Base-by-base conservation (phyloP, 2,888 invertebrate species). In the Craniophora ligustri region DNA sequence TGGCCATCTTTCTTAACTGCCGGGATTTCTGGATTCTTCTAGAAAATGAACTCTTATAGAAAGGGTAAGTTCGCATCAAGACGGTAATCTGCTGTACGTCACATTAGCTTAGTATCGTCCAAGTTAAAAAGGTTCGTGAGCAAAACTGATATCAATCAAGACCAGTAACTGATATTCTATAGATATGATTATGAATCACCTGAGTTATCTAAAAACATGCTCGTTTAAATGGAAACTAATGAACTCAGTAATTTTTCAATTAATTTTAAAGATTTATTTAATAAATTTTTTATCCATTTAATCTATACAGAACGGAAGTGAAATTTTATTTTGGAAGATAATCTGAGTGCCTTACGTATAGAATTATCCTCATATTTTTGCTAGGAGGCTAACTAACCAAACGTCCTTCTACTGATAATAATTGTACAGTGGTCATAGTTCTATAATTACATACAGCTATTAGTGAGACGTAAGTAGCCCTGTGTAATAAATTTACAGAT, bases 1-100 rank as follows among this genome's bases (percentile, higher is more conserved):
- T 85, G 87, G 85, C 81, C 81, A 89, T 91, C 89, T 86, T 88
- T 87, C 89, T 87, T 70, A 72, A 80, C 85, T 87, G 90, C 86
- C 83, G 78, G 72, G 80, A 73, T 81, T 79, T 75, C 75, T 81
- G 69, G 81, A 87, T 82, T 85, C 87, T 81, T 83, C 79, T 78
- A 78, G 76, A 82, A 80, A 82, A n/a, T 81, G 69, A 81, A 87
- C 82, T 85, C 87, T 81, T 83, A 79, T 78, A 78, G 76, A 82
- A 80, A 82, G n/a, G n/a, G n/a, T 82, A 79, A 75, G 75, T 76
- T 74, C 71, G 69, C 63, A 51, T 64, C 65, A 64, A 64, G 73
- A 78, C 63, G 67, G 49, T 75, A 60, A 71, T 63, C 53, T 61
- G 42, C 66, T 61, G 70, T 47, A 15, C 46, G 14, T 44, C 49